These are phyloP conservation scores for Hylia prasina DNA, from an alignment of 2,113 vertebrate genomes.

Conservation along the genomic window DNA sequence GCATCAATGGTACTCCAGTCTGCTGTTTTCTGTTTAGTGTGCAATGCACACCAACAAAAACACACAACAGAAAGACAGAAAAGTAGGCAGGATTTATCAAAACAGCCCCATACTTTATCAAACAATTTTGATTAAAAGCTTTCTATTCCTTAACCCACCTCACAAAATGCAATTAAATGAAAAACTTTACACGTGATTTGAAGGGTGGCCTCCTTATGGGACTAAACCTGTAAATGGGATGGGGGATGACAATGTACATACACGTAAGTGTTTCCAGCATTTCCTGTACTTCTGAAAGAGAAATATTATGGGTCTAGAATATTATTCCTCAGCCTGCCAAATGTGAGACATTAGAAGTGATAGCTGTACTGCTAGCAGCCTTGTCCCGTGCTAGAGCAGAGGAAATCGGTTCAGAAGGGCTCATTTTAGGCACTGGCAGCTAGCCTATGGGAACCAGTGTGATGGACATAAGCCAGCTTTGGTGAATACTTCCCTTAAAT, in stretches of 20 bases:
- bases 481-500: not conserved
- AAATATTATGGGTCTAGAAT: not conserved
- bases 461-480: not conserved
- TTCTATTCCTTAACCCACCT: not conserved
- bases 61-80: not conserved
- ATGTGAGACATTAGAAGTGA: not conserved
- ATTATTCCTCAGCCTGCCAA: not conserved
- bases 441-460: not conserved
- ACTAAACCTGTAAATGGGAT: not conserved
- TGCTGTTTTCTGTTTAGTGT: not conserved
- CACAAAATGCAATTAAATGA: not conserved
- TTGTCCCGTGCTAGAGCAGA: not conserved
- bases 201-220: not conserved
- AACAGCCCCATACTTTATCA: not conserved
- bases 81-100: not conserved
- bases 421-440: constrained; percentile 2
- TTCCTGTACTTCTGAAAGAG: not conserved
- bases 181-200: not conserved
- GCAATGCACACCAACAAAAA: not conserved
- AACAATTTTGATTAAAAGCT: not conserved
- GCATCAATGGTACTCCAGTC: constrained; percentile 10
- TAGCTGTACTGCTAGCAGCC: not conserved
- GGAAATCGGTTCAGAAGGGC: constrained; percentile 3
- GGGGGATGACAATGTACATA: not conserved
- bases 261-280: not conserved